phyloP scores from a whole-genome alignment of 2,888 invertebrate genomes.

The Pachydiplax longipennis region DNA sequence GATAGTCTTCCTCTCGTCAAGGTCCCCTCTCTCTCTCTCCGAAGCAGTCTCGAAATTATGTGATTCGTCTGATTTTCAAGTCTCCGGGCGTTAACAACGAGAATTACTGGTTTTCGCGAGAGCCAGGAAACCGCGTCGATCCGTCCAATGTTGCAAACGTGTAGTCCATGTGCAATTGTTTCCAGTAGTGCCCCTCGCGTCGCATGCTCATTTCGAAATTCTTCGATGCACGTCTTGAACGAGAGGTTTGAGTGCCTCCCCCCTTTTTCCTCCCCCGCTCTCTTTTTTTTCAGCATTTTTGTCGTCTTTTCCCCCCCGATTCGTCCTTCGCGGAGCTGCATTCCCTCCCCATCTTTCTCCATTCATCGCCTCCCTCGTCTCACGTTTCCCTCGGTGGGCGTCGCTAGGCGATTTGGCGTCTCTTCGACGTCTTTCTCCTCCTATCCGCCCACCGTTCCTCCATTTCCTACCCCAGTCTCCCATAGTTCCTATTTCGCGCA shows the following conservation, averaged over 20 bases:
- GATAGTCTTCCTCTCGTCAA: not conserved
- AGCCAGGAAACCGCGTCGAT: not conserved
- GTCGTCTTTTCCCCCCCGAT: not conserved
- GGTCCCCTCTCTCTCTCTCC: not conserved
- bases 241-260: not conserved
- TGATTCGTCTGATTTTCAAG: constrained; percentile 20
- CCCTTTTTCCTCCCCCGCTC: not conserved
- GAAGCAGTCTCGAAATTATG: constrained; percentile 23
- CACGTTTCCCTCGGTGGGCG: not conserved
- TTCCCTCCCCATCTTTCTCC: not conserved
- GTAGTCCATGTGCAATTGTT: constrained; percentile 1
- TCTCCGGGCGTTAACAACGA: constrained; percentile 10
- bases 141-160: not conserved
- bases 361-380: not conserved
- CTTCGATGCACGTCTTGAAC: not conserved
- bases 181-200: not conserved
- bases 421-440: not conserved
- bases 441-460: not conserved
- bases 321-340: not conserved
- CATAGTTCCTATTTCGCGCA: not conserved
- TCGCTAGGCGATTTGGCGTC: not conserved
- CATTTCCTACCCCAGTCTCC: not conserved
- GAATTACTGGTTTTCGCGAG: not conserved
- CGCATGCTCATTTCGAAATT: not conserved
- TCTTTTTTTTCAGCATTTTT: not conserved